phyloP scores from a whole-genome alignment of 2,888 invertebrate species.

The Cremastobaeus sp. region DNA sequence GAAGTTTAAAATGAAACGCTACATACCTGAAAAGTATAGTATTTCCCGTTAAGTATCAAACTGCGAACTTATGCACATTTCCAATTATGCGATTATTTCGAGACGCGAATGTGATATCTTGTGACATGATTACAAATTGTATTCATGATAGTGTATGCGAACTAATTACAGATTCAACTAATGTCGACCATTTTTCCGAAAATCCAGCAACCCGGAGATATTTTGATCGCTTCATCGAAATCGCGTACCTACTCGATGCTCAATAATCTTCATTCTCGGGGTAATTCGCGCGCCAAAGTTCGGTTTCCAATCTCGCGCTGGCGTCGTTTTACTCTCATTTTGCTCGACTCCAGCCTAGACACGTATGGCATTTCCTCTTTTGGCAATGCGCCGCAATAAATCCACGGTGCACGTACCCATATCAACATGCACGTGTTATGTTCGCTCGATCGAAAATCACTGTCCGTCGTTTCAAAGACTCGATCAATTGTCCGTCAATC shows the following conservation, averaged over 20 bases:
- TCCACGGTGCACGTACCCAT: slow-evolving; percentile 59
- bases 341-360: slow-evolving; percentile 33
- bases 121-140: too few relatives aligned
- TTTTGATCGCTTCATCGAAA: slow-evolving; percentile 31
- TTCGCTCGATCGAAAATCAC: slow-evolving; percentile 43
- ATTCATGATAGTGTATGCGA: too few relatives aligned
- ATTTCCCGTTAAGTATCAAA: too few relatives aligned
- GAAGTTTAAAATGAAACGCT: too few relatives aligned
- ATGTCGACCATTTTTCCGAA: too few relatives aligned
- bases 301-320: slow-evolving; percentile 20
- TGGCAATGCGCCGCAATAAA: slow-evolving; percentile 66
- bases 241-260: slow-evolving; percentile 11
- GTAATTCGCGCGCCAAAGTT: slow-evolving; percentile 11
- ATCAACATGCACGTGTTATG: slow-evolving; percentile 54
- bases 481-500: slow-evolving; percentile 36
- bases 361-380: slow-evolving; percentile 55
- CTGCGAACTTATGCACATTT: too few relatives aligned
- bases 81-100: too few relatives aligned
- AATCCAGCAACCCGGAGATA: too few relatives aligned
- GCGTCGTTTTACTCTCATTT: slow-evolving; percentile 41
- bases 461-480: slow-evolving; percentile 31
- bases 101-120: too few relatives aligned
- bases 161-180: too few relatives aligned
- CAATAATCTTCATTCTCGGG: slow-evolving; percentile 49
- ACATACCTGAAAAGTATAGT: too few relatives aligned